Evolutionary conservation across 1,140 invertebrate genomes (phyloP).

Genomic region (Drosophila mauritiana): DNA sequence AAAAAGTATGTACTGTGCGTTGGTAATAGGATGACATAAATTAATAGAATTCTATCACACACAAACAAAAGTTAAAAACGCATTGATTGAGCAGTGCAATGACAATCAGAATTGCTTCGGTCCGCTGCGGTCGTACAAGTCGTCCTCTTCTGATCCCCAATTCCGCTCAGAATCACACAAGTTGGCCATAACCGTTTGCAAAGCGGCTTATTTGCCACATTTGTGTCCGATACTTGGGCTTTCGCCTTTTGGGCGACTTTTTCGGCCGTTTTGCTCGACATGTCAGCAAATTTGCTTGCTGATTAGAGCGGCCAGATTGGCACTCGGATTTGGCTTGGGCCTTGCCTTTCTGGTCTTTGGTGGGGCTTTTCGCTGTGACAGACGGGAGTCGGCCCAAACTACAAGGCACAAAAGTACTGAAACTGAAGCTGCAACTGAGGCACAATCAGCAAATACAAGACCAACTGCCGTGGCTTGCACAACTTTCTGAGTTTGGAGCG

Average conservation of each 20-base stretch:
- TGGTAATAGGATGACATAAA: not conserved
- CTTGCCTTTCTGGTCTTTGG: conserved; percentile 1
- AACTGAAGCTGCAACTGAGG: conserved; percentile 14
- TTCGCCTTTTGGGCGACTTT: conserved; percentile 14
- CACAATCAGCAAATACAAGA: conserved; percentile 41
- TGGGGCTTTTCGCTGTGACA: conserved; percentile 6
- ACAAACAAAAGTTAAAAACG: not conserved
- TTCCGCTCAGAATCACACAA: not conserved
- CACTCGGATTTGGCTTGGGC: conserved; percentile 1
- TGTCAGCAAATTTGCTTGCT: conserved; percentile 67
- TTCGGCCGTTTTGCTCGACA: conserved; percentile 46
- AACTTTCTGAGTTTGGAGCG: conserved; percentile 66
- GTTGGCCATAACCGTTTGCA: not conserved
- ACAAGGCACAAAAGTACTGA: conserved; percentile 35
- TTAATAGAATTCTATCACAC: not conserved
- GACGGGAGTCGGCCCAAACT: conserved; percentile 21
- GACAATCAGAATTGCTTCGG: no score
- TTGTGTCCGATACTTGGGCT: not conserved
- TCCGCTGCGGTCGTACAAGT: no score
- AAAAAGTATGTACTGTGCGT: not conserved
- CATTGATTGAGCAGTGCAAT: not conserved
- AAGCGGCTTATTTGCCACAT: conserved; percentile 23
- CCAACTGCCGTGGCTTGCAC: conserved; percentile 53
- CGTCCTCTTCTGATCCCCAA: not conserved
- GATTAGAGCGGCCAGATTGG: conserved; percentile 61